Base-by-base conservation (phyloP, 2,797 vertebrate species). In the Chaenodraco wilsoni region DNA sequence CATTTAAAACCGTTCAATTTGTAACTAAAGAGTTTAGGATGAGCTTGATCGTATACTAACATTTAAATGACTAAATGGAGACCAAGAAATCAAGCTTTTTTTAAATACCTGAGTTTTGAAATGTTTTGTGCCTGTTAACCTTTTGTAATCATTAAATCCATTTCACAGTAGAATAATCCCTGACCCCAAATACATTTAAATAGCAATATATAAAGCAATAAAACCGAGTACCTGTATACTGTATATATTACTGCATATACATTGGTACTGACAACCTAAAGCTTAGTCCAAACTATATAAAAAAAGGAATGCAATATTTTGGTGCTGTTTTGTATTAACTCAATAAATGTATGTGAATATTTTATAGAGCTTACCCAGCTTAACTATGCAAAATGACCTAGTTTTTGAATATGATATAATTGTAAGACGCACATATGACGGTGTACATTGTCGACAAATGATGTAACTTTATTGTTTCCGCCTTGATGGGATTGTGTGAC, bases 321-420 rank as follows among this genome's bases (percentile, higher is more conserved):
- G 88, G 88, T 92, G 89, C 89, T 92, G 85, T 87, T 88, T 88
- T 57, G 48, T 86, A 84, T 85, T 87, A 84, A 92, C 84, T 79
- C 77, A 76, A 16, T 87, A 85, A 83, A 86, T 88, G 81, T 92
- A 83, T 93, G 90, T 92, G 87, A 91, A 93, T 92, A 92, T 92
- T 91, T 92, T 82, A 45, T 78, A 68, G 70, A 85, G 73, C 77
- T 89, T 84, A 65, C 37, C 27, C 77, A 73, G 76, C 78, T 81
- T 86, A 77, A 37, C 69, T 90, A 92, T 92, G 87, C 90, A 92
- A 91, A 87, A 75, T 87, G 78, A 91, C 81, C 77, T 87, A 80
- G 85, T 85, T 87, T 87, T 84, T 81, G 51, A 87, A 52, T 76
- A 84, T 77, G 54, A 76, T 83, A 45, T 72, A 84, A 71, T 72